These are phyloP conservation scores for Plumapathes pennacea DNA, from an alignment of 92 coral and sea anemone species.

Conservation along the genomic window DNA sequence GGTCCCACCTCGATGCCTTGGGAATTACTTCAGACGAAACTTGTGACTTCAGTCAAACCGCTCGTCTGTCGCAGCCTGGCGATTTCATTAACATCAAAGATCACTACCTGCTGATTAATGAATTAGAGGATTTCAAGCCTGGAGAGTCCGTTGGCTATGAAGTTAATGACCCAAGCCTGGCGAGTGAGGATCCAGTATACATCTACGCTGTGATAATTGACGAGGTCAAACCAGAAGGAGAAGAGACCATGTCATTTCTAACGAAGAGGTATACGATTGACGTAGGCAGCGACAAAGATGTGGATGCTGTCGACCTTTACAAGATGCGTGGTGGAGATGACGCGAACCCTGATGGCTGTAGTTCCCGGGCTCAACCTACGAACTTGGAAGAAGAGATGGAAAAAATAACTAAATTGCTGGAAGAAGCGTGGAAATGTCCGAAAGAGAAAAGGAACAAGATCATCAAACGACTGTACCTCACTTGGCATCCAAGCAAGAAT, in stretches of 20 bases:
- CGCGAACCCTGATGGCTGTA: constrained; percentile 6
- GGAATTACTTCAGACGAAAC: constrained; percentile 52
- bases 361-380: neutral
- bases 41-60: neutral
- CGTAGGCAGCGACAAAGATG: constrained; percentile 41
- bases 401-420: constrained; percentile 28
- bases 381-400: constrained; percentile 8
- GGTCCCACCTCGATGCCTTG: constrained; percentile 30
- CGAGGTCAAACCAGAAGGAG: constrained; percentile 16
- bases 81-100: constrained; percentile 46
- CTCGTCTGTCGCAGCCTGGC: constrained; percentile 51
- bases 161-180: constrained; percentile 65
- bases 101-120: constrained; percentile 59
- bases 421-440: constrained; percentile 63
- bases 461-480: constrained; percentile 48
- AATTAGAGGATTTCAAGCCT: constrained; percentile 45
- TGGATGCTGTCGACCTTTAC: constrained; percentile 54
- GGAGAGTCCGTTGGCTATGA: constrained; percentile 81
- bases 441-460: constrained; percentile 32
- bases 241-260: neutral
- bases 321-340: constrained; percentile 50
- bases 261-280: constrained; percentile 47
- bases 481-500: constrained; percentile 79
- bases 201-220: constrained; percentile 72
- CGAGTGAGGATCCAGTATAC: constrained; percentile 56